A percentile compares a stretch with the other conserved stretches of the same genome.
These are phyloP conservation scores for Aspidapion aeneum DNA, from an alignment of 2,888 invertebrate genomes.

Conservation along the genomic window DNA sequence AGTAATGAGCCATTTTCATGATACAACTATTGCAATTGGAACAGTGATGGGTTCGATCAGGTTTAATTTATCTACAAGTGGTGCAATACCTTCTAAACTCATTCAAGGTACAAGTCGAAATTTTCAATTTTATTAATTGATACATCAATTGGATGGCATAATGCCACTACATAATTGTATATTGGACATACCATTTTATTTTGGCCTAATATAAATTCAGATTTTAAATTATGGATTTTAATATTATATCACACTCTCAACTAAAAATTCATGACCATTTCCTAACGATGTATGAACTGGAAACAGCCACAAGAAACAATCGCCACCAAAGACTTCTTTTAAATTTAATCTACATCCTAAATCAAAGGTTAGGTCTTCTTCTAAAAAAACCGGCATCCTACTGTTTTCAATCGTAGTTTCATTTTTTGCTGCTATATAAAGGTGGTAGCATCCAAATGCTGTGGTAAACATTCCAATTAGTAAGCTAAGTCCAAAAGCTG, in stretches of 20 bases:
- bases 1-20: constrained; percentile 42
- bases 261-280: constrained; percentile 29
- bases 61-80: constrained; percentile 36
- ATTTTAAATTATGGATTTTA: too few species aligned
- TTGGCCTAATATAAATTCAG: too few species aligned
- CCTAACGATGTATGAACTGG: constrained; percentile 30
- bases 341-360: constrained; percentile 32
- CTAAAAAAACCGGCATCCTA: constrained; percentile 23
- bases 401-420: constrained; percentile 35
- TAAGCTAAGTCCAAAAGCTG: constrained; percentile 22
- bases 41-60: constrained; percentile 41
- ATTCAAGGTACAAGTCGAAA: constrained; percentile 68
- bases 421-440: constrained; percentile 27
- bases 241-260: too few species aligned
- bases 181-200: too few species aligned
- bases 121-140: constrained; percentile 68
- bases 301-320: constrained; percentile 30
- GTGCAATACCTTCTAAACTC: constrained; percentile 42
- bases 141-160: too few species aligned
- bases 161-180: too few species aligned
- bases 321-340: constrained; percentile 31
- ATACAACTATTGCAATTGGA: constrained; percentile 35
- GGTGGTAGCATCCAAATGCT: constrained; percentile 29
- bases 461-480: constrained; percentile 22
- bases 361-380: constrained; percentile 31